Evolutionary conservation across 2,797 vertebrate species (phyloP).

Genomic region (Xiphorhynchus erythropygius): DNA sequence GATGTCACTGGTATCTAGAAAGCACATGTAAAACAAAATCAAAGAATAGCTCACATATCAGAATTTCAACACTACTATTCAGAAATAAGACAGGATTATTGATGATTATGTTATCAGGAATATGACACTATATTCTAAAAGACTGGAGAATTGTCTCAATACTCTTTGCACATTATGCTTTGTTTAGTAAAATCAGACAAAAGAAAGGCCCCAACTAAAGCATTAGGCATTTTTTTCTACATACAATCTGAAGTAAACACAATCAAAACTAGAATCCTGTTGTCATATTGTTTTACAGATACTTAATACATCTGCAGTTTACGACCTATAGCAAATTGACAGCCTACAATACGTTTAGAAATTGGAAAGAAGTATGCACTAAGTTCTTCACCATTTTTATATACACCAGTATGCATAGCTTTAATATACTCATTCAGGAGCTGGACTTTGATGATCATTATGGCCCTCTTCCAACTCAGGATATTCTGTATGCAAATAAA

Average conservation of each 20-base stretch:
- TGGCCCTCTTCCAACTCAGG: not conserved
- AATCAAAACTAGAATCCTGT: not conserved
- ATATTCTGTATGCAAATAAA: fast-evolving
- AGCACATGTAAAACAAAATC: not conserved
- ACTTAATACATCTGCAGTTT: not conserved
- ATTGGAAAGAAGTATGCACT: not conserved
- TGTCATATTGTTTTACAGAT: not conserved
- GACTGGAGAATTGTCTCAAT: not conserved
- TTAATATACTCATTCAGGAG: not conserved
- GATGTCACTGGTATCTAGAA: not conserved
- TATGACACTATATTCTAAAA: not conserved
- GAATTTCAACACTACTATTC: not conserved
- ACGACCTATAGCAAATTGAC: not conserved
- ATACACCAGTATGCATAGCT: not conserved
- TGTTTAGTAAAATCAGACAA: not conserved
- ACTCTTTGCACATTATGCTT: not conserved
- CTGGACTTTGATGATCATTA: fast-evolving
- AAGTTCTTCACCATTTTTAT: not conserved
- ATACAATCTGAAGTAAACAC: not conserved
- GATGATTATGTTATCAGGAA: not conserved
- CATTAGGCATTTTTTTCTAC: not conserved
- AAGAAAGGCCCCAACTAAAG: not conserved
- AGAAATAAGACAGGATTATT: not conserved
- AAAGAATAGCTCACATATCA: not conserved
- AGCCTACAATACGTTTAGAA: not conserved